A percentile compares a stretch with the other conserved stretches of the same genome.
Evolutionary conservation across 2,888 invertebrate genomes (phyloP).

Genomic region (Ceraclea dissimilis): DNA sequence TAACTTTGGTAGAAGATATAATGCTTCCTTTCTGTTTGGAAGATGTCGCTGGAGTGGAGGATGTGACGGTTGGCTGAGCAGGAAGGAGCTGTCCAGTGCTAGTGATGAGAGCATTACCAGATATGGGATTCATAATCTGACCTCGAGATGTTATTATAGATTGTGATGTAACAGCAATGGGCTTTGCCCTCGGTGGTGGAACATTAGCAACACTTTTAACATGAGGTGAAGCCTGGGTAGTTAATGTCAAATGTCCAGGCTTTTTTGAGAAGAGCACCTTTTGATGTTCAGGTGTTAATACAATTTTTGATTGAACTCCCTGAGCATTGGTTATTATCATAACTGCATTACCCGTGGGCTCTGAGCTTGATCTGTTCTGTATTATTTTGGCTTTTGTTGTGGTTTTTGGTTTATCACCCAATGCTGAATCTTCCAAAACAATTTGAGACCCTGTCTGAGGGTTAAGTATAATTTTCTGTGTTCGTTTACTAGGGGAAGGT

Average conservation of each 20-base stretch:
- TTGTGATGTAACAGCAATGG: constrained; percentile 27
- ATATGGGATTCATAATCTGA: constrained; percentile 28
- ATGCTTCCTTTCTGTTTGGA: constrained; percentile 37
- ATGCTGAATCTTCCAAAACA: constrained; percentile 28
- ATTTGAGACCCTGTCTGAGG: constrained; percentile 45
- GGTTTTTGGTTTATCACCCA: constrained; percentile 36
- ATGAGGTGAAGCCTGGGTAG: constrained; percentile 10
- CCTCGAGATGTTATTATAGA: constrained; percentile 25
- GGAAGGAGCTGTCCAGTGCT: constrained; percentile 21
- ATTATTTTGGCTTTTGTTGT: constrained; percentile 29
- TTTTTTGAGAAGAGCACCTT: constrained; percentile 50
- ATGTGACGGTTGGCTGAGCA: constrained; percentile 1
- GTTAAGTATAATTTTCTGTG: constrained; percentile 45
- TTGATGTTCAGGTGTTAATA: constrained; percentile 54
- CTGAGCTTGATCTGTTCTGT: constrained; percentile 21
- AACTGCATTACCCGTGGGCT: constrained; percentile 44
- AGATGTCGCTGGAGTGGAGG: constrained; percentile 33
- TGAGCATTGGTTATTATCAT: constrained; percentile 59
- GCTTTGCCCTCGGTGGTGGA: neutral
- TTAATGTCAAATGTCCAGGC: constrained; percentile 20
- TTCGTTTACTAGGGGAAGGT: constrained; percentile 29
- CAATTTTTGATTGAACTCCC: constrained; percentile 52
- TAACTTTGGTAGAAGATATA: constrained; percentile 27
- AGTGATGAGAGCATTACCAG: constrained; percentile 23
- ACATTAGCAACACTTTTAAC: neutral